phyloP scores from a whole-genome alignment of 1,140 invertebrate species.

The Anastrepha obliqua region DNA sequence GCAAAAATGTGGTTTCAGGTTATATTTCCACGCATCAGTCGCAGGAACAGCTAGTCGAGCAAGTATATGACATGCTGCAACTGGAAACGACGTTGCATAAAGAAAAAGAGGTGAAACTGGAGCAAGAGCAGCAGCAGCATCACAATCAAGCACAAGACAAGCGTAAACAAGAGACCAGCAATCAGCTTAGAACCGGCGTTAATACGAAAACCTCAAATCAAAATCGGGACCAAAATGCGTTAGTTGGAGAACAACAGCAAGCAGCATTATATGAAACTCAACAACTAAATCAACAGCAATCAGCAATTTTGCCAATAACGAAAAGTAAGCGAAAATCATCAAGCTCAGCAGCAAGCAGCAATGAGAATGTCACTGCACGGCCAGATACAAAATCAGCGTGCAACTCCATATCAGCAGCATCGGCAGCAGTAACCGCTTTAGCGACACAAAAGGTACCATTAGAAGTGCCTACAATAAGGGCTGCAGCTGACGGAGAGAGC shows the following conservation, averaged over 20 bases:
- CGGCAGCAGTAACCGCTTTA: constrained; percentile 53
- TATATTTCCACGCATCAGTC: constrained; percentile 55
- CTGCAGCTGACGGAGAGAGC: neutral
- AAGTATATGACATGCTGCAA: constrained; percentile 54
- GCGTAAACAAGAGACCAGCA: neutral
- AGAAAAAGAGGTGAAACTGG: neutral
- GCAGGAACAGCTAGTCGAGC: constrained; percentile 56
- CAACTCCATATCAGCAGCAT: neutral
- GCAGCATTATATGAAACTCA: neutral
- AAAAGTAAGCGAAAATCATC: constrained; percentile 14
- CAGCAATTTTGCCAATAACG: constrained; percentile 17
- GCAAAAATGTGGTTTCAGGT: constrained; percentile 55
- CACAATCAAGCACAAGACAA: neutral
- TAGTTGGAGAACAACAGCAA: constrained; percentile 51
- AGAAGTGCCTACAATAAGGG: neutral
- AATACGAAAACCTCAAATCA: constrained; percentile 15
- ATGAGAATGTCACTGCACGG: neutral
- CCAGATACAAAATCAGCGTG: neutral
- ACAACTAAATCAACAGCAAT: constrained; percentile 60
- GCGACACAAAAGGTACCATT: neutral
- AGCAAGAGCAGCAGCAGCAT: constrained; percentile 1
- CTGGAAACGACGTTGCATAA: neutral
- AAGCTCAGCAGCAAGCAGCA: neutral
- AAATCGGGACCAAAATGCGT: neutral
- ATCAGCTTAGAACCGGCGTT: neutral